A percentile compares a stretch with the other conserved stretches of the same genome.
Evolutionary conservation across 2,797 vertebrate genomes (phyloP).

Genomic region (Rhynchonycteris naso): DNA sequence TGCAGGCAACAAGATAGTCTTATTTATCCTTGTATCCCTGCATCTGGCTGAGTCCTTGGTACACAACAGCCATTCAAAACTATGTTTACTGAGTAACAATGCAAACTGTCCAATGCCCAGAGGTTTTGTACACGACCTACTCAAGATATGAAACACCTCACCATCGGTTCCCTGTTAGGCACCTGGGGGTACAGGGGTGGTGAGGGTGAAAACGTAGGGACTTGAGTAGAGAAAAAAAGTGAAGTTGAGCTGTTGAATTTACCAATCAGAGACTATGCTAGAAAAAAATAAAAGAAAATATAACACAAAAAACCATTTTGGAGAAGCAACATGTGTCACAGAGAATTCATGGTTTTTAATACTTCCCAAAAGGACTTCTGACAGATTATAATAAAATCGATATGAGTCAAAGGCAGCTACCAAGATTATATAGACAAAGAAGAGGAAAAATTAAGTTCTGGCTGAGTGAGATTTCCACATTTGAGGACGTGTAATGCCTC

Average conservation of each 20-base stretch:
- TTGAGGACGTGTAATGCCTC: background rate
- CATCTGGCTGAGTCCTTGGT: background rate
- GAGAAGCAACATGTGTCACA: background rate
- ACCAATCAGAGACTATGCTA: background rate
- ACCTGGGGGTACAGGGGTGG: accelerated
- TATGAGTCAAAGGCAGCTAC: constrained; percentile 2
- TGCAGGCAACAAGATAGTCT: background rate
- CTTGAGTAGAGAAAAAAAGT: background rate
- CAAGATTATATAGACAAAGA: background rate
- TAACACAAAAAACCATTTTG: background rate
- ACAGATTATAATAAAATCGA: background rate
- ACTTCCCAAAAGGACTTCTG: background rate
- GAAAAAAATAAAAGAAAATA: background rate
- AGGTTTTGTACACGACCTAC: background rate
- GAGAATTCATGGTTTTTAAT: background rate
- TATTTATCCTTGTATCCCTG: background rate
- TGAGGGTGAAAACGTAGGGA: background rate
- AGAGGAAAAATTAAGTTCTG: background rate
- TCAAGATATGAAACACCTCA: background rate
- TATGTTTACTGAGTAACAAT: background rate
- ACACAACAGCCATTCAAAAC: background rate
- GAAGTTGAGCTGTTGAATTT: background rate
- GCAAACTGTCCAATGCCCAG: background rate
- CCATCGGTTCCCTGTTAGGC: background rate
- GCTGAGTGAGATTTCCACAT: background rate